Base-by-base conservation (phyloP, 1,140 invertebrate genomes). In the Rhizoglyphus robini region DNA sequence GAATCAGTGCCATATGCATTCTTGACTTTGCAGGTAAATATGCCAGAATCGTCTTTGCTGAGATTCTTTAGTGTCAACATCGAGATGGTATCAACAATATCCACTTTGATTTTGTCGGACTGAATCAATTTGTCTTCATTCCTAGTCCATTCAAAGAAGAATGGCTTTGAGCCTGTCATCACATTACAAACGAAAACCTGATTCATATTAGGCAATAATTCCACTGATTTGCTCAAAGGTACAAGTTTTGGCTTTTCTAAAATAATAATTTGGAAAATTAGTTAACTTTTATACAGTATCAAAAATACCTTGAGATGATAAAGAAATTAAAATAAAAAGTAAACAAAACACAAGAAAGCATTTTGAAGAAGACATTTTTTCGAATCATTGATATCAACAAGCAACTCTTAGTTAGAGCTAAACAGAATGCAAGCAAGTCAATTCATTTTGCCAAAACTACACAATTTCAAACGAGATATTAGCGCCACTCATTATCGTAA, bases 1-100 rank as follows among this genome's bases (percentile, higher is more conserved):
- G 46, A 49, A 64, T 64, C 63, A 5, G 8, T n/a, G 11, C 63
- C 63, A 64, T 4, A 49, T 23, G 47, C 51, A 38, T 64, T 57
- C 20, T 27, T 5, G 3, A 25, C 63, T 25, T 27, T n/a, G 27
- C 63, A 64, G 8, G 13, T 31, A 57, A 51, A 64, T 18, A 27
- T 34, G 8, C 46, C 63, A 13, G 47, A 48, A 64, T 64, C 63
- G 27, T 25, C 27, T 51, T 27, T 27, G 25, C 11, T 2, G 5
- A 64, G n/a, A 2, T 15, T 11, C 20, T 27, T 20, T 2, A 64
- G 20, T 1, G 63, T 49, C 1, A 64, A 32, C 18, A 27, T 30
- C 1, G 63, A 64, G 29, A 49, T 20, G n/a, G n/a, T 51, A 15
- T 64, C 34, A 4, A 3, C 23, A 13, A 25, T 46, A 20, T 13